Evolutionary conservation across 2,888 invertebrate species (phyloP).

Genomic region (Luperina testacea): DNA sequence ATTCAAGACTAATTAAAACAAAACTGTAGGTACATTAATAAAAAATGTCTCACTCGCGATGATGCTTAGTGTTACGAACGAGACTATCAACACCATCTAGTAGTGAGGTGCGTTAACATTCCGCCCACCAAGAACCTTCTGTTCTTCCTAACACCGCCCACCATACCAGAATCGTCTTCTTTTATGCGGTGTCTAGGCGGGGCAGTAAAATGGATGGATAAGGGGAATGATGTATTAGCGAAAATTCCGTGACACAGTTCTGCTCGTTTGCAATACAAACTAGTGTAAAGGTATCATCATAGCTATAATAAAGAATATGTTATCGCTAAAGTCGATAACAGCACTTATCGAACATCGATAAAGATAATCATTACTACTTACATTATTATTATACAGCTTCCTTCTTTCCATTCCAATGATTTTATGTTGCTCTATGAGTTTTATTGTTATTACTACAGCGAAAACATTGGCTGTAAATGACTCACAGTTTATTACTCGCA

Average conservation of each 20-base stretch:
- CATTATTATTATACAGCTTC: conserved; percentile 17
- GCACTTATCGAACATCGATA: conserved; percentile 25
- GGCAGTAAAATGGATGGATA: no score
- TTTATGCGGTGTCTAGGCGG: no score
- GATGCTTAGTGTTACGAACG: no score
- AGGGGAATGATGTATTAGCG: neutral
- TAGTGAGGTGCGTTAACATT: no score
- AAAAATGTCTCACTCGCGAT: no score
- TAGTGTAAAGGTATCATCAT: neutral
- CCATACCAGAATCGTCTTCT: no score
- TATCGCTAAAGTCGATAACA: conserved; percentile 12
- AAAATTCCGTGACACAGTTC: neutral
- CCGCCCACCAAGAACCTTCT: no score
- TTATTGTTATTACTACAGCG: conserved; percentile 35
- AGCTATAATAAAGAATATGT: conserved; percentile 12
- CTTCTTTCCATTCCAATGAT: conserved; percentile 32
- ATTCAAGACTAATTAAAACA: no score
- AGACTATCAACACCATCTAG: no score
- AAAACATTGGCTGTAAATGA: conserved; percentile 39
- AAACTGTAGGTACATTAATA: no score
- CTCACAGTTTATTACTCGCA: conserved; percentile 14
- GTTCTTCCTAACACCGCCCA: no score
- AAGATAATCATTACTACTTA: conserved; percentile 17
- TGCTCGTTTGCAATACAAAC: neutral
- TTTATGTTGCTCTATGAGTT: conserved; percentile 37